Base-by-base conservation (phyloP, 2,113 vertebrate species). In the Pangasianodon hypophthalmus region DNA sequence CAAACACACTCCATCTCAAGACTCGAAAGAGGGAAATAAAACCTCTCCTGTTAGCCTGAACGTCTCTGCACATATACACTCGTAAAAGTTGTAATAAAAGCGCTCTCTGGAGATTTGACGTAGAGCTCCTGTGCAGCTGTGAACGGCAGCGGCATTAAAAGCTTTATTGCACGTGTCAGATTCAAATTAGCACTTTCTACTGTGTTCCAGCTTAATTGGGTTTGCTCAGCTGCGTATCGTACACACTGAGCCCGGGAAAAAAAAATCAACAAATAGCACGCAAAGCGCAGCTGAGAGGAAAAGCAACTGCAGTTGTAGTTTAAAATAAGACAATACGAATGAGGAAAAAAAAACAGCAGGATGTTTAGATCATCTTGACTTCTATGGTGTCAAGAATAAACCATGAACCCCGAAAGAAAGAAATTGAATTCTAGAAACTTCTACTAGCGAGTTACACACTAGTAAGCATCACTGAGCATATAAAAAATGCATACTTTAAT, bases 1-100 rank as follows among this genome's bases (percentile, higher is more conserved):
- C 90, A 89, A 86, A 92, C 73, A 85, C 52, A 58, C 83, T 52
- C 50, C 64, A 86, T 89, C 83, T 90, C 69, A 75, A 84, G 84
- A 69, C 84, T 90, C 44, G 48, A 46, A 84, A 19, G 18, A 58
- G 37, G 16, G 46, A 29, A 44, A 71, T 48, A 29, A 58, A n/a
- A 4, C 2, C 77, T 88, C 67, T 85, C 56, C 88, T 60, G 71
- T 84, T 56, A 73, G 81, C 87, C 90, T 90, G 48, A 46, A 89
- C 89, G 88, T 87, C 64, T 73, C 64, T 84, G 54, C 19, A 13
- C 54, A 84, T 24, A 14, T 6, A 26, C 29, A 37, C 50, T 62
- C 82, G 10, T 84, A 62, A 84, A 84, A 84, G 82, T 62, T 14
- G 56, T 29, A 60, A 62, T 84, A 84, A 84, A 84, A 84, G 11